Evolutionary conservation across 2,888 invertebrate genomes (phyloP), one percentile per base, ranked within the genome.

Genomic region (Archaeoteleia sp.): DNA sequence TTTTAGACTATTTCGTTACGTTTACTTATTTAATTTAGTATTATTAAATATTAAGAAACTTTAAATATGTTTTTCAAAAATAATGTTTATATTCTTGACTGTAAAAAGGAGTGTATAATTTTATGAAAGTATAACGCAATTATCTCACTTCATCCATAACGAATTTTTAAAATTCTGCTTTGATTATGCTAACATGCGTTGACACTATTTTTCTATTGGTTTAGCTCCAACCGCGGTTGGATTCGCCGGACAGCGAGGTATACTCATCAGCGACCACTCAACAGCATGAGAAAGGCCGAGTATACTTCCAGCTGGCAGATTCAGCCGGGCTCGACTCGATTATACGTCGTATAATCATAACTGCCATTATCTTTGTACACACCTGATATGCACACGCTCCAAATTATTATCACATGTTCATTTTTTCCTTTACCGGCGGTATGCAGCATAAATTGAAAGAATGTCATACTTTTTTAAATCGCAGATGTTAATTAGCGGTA

Each of bases 201-300:
- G 42, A 63, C 35, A 67, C 49, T 74, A 53, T 72, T 73, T 79
- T 75, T 76, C 70, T 67, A 75, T 80, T 82, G 77, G 75, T 82
- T 80, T 78, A 81, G 81, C 80, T 80, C 80, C 68, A 77, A 57
- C 53, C 74, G 71, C 75, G 78, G 79, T 79, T 82, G 82, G 66
- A 81, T 82, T 83, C 76, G 77, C 79, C 80, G 81, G 79, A 80
- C 72, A 79, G 80, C 76, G 82, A 78, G 83, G 83, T 85, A 85
- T 85, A 85, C 84, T 85, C 83, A 83, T 74, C 81, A 83, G 79
- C 80, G 76, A 84, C 83, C 84, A 75, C 84, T 84, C 84, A 85
- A 83, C 83, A 85, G 84, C 85, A 85, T 84, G 84, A 85, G 84
- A 84, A 84, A 75, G 84, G 84, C 84, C 79, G 84, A 84, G 84